Percentiles rank a stretch among this genome's conserved stretches.
These are phyloP conservation scores for Luperina nickerlii DNA, from an alignment of 2,888 invertebrate species.

Conservation along the genomic window DNA sequence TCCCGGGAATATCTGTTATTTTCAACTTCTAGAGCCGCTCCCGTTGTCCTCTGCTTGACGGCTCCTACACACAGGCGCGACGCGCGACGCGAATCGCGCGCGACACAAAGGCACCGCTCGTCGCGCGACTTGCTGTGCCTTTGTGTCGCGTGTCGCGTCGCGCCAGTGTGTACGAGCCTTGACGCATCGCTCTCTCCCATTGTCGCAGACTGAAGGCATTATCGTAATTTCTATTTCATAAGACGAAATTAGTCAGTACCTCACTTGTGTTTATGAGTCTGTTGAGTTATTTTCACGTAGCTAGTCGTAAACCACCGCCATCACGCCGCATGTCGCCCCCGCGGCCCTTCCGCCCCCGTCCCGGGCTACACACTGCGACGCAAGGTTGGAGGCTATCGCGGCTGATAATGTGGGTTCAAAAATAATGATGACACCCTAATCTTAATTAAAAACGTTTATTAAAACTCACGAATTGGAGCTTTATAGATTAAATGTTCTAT, in stretches of 20 bases:
- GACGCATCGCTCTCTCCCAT: no score
- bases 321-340: neutral
- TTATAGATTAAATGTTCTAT: constrained; percentile 40
- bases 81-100: no score
- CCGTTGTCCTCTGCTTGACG: neutral
- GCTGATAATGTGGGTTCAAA: constrained; percentile 76
- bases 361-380: constrained; percentile 68
- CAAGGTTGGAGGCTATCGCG: constrained; percentile 77
- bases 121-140: no score
- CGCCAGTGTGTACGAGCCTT: no score
- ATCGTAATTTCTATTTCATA: constrained; percentile 1
- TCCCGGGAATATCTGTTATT: neutral
- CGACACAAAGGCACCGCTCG: no score
- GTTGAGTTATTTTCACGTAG: constrained; percentile 50
- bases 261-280: constrained; percentile 8
- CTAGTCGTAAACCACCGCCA: constrained; percentile 65
- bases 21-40: neutral
- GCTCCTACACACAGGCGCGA: no score
- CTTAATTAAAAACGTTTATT: constrained; percentile 57
- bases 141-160: no score
- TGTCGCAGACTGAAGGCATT: neutral
- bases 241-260: neutral
- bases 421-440: constrained; percentile 73
- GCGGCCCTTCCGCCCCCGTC: neutral
- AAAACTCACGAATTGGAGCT: constrained; percentile 53